phyloP scores from a whole-genome alignment of 2,797 vertebrate genomes.

The Sebastes hubbsi region DNA sequence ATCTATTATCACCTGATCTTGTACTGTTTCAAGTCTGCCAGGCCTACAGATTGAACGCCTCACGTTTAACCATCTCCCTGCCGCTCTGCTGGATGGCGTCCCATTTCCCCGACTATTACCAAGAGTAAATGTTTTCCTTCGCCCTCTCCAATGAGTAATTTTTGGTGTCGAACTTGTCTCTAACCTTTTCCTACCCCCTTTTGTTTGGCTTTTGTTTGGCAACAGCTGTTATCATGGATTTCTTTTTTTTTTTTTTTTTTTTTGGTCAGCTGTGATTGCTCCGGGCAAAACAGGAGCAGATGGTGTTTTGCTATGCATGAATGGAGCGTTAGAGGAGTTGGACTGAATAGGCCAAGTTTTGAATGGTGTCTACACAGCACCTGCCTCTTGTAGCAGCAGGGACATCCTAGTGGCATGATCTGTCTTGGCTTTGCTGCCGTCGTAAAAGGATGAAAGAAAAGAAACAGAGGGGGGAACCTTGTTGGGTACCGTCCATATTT shows the following conservation, averaged over 20 bases:
- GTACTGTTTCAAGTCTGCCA: slow-evolving; percentile 71
- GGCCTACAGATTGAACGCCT: slow-evolving; percentile 84
- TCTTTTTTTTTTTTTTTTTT: slow-evolving; percentile 86
- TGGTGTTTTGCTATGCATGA: slow-evolving; percentile 99
- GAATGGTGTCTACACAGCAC: slow-evolving; percentile 99
- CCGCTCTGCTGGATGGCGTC: slow-evolving; percentile 72
- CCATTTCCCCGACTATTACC: slow-evolving; percentile 54
- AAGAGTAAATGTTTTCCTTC: slow-evolving; percentile 84
- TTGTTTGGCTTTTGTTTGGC: slow-evolving; percentile 99
- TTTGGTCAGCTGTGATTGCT: slow-evolving; percentile 99
- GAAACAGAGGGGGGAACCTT: slow-evolving; percentile 72
- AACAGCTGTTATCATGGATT: slow-evolving; percentile 99
- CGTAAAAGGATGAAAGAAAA: slow-evolving; percentile 68
- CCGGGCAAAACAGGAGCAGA: slow-evolving; percentile 99
- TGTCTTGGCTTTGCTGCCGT: slow-evolving; percentile 78
- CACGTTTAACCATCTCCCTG: slow-evolving; percentile 82
- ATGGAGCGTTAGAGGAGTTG: slow-evolving; percentile 97
- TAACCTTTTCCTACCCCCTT: slow-evolving; percentile 93
- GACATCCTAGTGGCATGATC: slow-evolving; percentile 92
- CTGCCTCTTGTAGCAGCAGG: slow-evolving; percentile 93
- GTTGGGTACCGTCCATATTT: slow-evolving; percentile 91
- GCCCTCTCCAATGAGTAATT: slow-evolving; percentile 87
- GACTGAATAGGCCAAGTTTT: slow-evolving; percentile 99
- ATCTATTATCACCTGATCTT: slow-evolving; percentile 84
- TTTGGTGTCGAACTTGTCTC: slow-evolving; percentile 89